Conservation (phyloP, 2,888 invertebrate genomes). For the Steinernema scapterisci region DNA sequence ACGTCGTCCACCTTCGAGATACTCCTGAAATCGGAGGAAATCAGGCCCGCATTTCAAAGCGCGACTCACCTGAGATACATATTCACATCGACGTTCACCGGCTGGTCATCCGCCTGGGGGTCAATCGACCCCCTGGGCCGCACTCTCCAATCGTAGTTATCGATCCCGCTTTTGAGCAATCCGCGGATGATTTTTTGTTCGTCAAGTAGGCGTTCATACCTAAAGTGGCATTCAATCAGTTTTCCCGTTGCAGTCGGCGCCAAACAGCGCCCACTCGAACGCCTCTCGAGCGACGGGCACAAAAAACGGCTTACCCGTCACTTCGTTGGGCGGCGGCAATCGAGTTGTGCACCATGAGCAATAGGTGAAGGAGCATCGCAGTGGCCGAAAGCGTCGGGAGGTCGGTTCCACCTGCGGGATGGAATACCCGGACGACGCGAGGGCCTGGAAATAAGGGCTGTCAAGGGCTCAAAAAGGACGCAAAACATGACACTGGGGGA, state of each 20-base stretch:
- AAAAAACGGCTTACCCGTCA: slow-evolving; percentile 2
- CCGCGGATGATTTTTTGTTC: slow-evolving; percentile 54
- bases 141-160: slow-evolving; percentile 55
- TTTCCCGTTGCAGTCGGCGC: neutral
- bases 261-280: neutral
- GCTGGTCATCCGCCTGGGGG: slow-evolving; percentile 39
- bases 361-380: neutral
- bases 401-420: too few species aligned
- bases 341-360: slow-evolving; percentile 26
- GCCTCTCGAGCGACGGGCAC: too few species aligned
- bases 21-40: slow-evolving; percentile 47
- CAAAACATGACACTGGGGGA: too few species aligned
- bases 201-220: slow-evolving; percentile 54
- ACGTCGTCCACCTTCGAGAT: slow-evolving; percentile 63
- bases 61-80: slow-evolving; percentile 54
- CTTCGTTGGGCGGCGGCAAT: neutral
- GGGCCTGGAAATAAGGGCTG: too few species aligned
- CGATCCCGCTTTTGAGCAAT: slow-evolving; percentile 42
- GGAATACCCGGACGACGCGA: too few species aligned
- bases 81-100: slow-evolving; percentile 51
- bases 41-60: too few species aligned
- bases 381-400: neutral
- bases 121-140: slow-evolving; percentile 43
- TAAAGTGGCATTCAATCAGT: slow-evolving; percentile 23
- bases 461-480: too few species aligned